Evolutionary conservation across 2,888 invertebrate genomes (phyloP), one percentile per base, ranked within the genome.

Genomic region (Biston betularia): DNA sequence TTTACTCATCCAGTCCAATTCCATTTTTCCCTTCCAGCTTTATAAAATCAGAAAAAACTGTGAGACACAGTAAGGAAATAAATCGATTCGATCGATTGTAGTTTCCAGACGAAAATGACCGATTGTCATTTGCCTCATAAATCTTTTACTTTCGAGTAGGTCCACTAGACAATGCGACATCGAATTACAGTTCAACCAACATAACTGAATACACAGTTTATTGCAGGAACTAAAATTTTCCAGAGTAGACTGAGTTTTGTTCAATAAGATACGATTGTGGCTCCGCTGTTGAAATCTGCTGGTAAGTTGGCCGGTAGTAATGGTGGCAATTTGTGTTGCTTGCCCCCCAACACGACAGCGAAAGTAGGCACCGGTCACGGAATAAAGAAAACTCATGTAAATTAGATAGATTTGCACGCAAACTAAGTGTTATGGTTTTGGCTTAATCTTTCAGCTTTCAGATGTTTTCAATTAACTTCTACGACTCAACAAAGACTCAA

Each of bases 321-420:
- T 75, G 70, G 73, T 75, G 65, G 73, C 71, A 73, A 75, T 75
- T 75, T 75, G 73, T 67, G 68, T 57, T 66, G 72, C 64, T 69
- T 70, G 70, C 61, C 70, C 67, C 72, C 71, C 71, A 62, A 70
- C 74, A 74, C 74, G 74, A 54, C 66, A 75, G 74, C 58, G 74
- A 75, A 75, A 75, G 74, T 73, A 38, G 56, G 49, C 49, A 53
- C 24, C 59, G 69, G 61, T 68, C 73, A 75, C 73, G 74, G 71
- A 75, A 75, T 75, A 70, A 69, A 73, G 74, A 75, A 73, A 71
- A 73, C 63, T 71, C 68, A 74, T 75, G 74, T 73, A 75, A 73
- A 71, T 73, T 73, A 71, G 70, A 70, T 70, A 60, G 69, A 73
- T 65, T 71, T 68, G 70, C 73, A 73, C 74, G 74, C 73, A 53